Conservation (phyloP, 2,888 invertebrate genomes). For the Julus scandinavius region DNA sequence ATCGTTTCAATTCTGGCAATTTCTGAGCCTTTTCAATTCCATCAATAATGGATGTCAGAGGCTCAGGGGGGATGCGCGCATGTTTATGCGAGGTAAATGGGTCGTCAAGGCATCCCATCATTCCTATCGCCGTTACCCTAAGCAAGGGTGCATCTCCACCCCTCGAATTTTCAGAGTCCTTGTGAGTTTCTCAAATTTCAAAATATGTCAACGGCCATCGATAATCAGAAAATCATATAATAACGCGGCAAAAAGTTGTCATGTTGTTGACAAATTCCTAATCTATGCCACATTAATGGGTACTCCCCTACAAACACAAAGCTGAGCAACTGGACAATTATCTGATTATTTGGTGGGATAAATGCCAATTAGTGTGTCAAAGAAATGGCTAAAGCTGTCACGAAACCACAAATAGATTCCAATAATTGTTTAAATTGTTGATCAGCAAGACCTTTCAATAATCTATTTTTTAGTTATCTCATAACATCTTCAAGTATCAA, state of each 20-base stretch:
- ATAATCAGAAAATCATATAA: not conserved
- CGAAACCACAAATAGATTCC: too few relatives aligned
- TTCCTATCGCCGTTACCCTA: not conserved
- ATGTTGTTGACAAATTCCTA: not conserved
- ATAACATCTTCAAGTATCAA: too few relatives aligned
- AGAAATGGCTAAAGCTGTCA: too few relatives aligned
- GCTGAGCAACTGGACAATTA: not conserved
- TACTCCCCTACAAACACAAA: not conserved
- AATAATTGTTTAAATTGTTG: too few relatives aligned
- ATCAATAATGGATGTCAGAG: constrained; percentile 21
- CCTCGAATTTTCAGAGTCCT: not conserved
- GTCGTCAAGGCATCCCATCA: constrained; percentile 1
- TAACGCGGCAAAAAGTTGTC: not conserved
- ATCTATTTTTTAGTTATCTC: too few relatives aligned
- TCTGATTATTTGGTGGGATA: not conserved
- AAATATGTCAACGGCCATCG: not conserved
- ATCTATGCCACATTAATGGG: not conserved
- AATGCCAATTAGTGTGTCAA: too few relatives aligned
- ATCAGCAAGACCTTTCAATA: too few relatives aligned
- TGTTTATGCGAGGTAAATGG: constrained; percentile 6
- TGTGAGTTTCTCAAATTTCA: not conserved
- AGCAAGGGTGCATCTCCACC: not conserved
- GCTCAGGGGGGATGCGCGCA: not conserved
- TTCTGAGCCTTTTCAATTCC: not conserved
- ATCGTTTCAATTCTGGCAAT: not conserved